Base-by-base conservation (phyloP, 2,888 invertebrate genomes). In the Lepidocyrtoides sp. region DNA sequence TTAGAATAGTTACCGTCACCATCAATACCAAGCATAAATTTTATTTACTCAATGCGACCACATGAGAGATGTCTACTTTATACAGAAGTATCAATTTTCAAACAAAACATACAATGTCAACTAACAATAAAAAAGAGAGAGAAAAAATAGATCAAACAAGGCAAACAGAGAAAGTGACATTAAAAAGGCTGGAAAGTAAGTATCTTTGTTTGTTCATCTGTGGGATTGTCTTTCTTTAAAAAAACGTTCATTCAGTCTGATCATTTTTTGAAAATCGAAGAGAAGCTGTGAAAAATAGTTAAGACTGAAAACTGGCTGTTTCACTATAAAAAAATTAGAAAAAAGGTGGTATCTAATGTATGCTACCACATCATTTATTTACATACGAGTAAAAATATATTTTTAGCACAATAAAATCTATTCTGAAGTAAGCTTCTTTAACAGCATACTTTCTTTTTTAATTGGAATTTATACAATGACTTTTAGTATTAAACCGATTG, bases 401-500 rank as follows among this genome's bases (percentile, higher is more conserved):
- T 36, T 36, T 36, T 36, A 36, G 36, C 36, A 36, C 36, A 36
- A 36, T 36, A 36, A 36, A 7, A 44, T 44, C 44, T 44, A 1
- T 14, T 44, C 4, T n/a, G n/a, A 51, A 14, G 7, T 36, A 51
- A 51, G 57, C 57, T 54, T 17, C 17, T 10, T 57, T 10, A 20
- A 57, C 20, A 20, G 41, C 41, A 12, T 72, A 72, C 20, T 72
- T 44, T 72, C 17, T 77, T 51, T n/a, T n/a, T 77, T 51, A 77
- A 77, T 77, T 77, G 51, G 32, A 77, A 29, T 17, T 26, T 41
- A n/a, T 51, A 77, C 51, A 77, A 77, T 54, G 77, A 77, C 77
- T 77, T 51, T 54, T 77, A 51, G 77, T 51, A 77, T 51, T 77
- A 29, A 14, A 75, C 41, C 26, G 20, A 48, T 44, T 23, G 69